Conservation (phyloP, 1,140 invertebrate species). For the Parapsyche elsis region DNA sequence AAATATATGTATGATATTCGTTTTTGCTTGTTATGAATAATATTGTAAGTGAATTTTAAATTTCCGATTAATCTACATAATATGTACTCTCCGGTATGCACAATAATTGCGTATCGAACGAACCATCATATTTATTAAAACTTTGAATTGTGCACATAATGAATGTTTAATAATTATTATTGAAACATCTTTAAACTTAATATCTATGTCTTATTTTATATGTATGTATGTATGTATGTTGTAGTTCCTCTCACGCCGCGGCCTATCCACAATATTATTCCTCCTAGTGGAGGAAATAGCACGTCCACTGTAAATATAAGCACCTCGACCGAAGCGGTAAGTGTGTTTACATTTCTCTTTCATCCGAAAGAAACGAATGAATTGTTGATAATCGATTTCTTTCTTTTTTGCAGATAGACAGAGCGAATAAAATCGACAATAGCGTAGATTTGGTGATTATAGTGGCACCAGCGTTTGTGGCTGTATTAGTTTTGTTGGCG, state of each 20-base stretch:
- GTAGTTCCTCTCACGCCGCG: slow-evolving; percentile 69
- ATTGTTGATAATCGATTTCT: neutral
- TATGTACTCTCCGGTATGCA: no score
- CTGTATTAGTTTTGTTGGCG: slow-evolving; percentile 37
- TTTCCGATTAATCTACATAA: neutral
- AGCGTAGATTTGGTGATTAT: slow-evolving; percentile 31
- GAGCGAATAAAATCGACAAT: slow-evolving; percentile 10
- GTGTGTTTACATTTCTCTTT: neutral
- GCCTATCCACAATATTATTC: slow-evolving; percentile 73
- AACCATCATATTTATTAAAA: neutral
- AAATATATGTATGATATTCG: no score
- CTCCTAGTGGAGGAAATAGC: slow-evolving; percentile 65
- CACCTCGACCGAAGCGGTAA: slow-evolving; percentile 52
- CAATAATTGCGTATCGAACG: no score
- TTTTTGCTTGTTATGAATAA: no score
- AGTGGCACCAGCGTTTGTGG: neutral
- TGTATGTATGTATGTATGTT: no score
- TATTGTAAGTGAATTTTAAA: no score
- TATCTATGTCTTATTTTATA: no score
- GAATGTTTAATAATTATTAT: no score
- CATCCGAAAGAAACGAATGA: no score
- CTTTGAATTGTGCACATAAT: no score
- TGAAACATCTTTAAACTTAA: no score
- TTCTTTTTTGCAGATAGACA: slow-evolving; percentile 40
- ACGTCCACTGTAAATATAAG: slow-evolving; percentile 57